Percentiles rank a stretch among this genome's conserved stretches.
These are phyloP conservation scores for Urocitellus parryii DNA, from an alignment of 2,113 vertebrate species.

Conservation along the genomic window DNA sequence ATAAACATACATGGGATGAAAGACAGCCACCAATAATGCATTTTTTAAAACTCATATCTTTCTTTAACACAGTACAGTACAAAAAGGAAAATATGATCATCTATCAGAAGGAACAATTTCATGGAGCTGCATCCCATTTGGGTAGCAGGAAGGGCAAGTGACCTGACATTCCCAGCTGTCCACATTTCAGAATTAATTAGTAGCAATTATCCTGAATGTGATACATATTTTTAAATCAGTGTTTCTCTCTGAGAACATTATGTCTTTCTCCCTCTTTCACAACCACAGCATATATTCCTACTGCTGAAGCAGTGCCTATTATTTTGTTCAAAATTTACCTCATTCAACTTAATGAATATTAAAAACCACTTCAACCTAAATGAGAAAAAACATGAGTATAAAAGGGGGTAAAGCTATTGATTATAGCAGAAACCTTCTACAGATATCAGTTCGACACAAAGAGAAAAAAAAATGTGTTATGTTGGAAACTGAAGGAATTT, in stretches of 20 bases:
- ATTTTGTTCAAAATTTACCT: constrained; percentile 27
- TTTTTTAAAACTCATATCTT: not conserved
- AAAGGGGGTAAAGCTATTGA: not conserved
- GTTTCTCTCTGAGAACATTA: not conserved
- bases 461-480: not conserved
- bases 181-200: not conserved
- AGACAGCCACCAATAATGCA: not conserved
- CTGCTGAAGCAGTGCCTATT: not conserved
- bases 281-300: not conserved
- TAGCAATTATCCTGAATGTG: not conserved
- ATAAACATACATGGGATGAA: not conserved
- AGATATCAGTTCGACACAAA: not conserved
- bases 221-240: not conserved
- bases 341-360: constrained; percentile 31
- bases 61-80: not conserved
- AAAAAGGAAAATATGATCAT: not conserved
- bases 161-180: not conserved
- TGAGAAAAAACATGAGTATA: not conserved
- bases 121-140: not conserved
- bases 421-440: not conserved
- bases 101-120: not conserved
- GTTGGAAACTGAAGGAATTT: not conserved
- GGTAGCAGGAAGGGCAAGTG: not conserved
- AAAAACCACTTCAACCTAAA: not conserved
- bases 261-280: not conserved